Evolutionary conservation across 2,888 invertebrate species (phyloP).

Genomic region (Drosophila crucigera): DNA sequence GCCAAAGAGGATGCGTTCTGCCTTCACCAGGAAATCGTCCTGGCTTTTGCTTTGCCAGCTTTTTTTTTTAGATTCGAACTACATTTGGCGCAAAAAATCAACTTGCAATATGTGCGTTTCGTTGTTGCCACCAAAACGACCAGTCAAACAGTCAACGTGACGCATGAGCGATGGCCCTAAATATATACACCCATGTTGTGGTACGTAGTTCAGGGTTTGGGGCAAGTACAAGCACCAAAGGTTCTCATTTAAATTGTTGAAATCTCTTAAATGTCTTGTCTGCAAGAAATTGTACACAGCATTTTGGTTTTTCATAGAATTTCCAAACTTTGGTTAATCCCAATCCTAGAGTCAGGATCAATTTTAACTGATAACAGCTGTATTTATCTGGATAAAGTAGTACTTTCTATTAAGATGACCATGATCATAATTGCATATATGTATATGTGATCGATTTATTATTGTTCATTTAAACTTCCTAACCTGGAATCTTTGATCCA

Average conservation of each 20-base stretch:
- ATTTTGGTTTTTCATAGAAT: neutral
- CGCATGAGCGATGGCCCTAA: slow-evolving; percentile 24
- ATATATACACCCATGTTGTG: neutral
- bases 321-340: neutral
- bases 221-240: too few species aligned
- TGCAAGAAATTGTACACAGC: neutral
- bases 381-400: neutral
- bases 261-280: neutral
- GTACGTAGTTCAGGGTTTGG: too few species aligned
- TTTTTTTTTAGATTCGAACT: slow-evolving; percentile 21
- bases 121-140: slow-evolving; percentile 18
- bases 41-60: neutral
- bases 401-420: neutral
- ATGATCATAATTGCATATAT: neutral
- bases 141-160: slow-evolving; percentile 4
- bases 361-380: neutral
- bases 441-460: neutral
- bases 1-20: slow-evolving; percentile 50
- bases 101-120: slow-evolving; percentile 60
- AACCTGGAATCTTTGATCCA: neutral
- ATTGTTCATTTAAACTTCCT: neutral
- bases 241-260: too few species aligned
- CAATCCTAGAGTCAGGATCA: neutral
- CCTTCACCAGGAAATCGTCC: slow-evolving; percentile 18
- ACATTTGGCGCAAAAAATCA: slow-evolving; percentile 41